These are phyloP conservation scores for Lampris megalopsis DNA, from an alignment of 2,113 vertebrate genomes.

Conservation along the genomic window DNA sequence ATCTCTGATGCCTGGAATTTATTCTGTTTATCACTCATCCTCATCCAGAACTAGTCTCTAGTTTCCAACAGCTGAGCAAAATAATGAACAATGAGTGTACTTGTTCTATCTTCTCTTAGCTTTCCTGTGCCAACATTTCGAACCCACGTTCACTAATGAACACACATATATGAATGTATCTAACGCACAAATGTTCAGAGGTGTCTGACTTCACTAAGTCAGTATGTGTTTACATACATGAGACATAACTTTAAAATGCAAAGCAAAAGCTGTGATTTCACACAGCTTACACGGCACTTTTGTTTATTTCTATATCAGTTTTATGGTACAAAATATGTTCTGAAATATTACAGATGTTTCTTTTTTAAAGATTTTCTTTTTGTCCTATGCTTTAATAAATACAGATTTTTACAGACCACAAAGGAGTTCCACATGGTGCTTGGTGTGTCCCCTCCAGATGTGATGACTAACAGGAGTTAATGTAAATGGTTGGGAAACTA, in stretches of 20 bases:
- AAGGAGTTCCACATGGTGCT: conserved; percentile 57
- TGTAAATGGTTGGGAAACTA: conserved; percentile 25
- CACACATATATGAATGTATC: conserved; percentile 46
- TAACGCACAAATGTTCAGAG: conserved; percentile 42
- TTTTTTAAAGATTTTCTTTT: conserved; percentile 48
- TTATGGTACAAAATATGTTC: conserved; percentile 81
- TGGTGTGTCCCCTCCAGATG: conserved; percentile 48
- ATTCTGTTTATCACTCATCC: conserved; percentile 43
- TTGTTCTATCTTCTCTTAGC: conserved; percentile 63
- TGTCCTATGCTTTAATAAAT: conserved; percentile 84
- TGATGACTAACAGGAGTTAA: conserved; percentile 16
- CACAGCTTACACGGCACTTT: conserved; percentile 74
- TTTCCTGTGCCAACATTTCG: conserved; percentile 70
- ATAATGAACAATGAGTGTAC: conserved; percentile 73
- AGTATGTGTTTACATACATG: conserved; percentile 59
- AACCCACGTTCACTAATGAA: conserved; percentile 60
- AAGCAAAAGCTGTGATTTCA: conserved; percentile 79
- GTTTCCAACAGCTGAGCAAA: conserved; percentile 47
- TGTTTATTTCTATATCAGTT: conserved; percentile 82
- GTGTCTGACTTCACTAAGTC: conserved; percentile 55
- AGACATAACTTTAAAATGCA: conserved; percentile 64
- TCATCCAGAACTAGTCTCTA: conserved; percentile 46
- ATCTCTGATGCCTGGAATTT: conserved; percentile 44
- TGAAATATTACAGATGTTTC: conserved; percentile 79
- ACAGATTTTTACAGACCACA: conserved; percentile 75